phyloP scores from a whole-genome alignment of 2,888 invertebrate genomes.

The Drosophila antonietae region DNA sequence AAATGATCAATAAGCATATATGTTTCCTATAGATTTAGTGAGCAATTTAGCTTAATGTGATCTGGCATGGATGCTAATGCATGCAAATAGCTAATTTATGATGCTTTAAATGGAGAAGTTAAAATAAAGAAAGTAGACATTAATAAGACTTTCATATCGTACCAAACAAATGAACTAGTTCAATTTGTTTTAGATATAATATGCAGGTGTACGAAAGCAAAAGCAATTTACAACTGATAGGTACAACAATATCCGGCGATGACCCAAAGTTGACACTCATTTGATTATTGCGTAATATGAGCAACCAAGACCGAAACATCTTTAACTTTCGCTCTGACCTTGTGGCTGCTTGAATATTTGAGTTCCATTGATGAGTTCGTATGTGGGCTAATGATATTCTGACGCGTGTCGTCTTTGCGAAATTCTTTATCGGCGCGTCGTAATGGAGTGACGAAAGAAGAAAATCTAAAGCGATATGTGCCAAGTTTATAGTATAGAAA shows the following conservation, averaged over 20 bases:
- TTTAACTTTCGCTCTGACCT: conserved; percentile 56
- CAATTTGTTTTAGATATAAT: neutral
- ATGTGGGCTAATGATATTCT: conserved; percentile 44
- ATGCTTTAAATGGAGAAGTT: neutral
- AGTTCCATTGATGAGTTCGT: conserved; percentile 1
- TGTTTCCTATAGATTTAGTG: neutral
- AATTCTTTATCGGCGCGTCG: neutral
- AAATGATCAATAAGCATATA: neutral
- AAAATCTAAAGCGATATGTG: conserved; percentile 12
- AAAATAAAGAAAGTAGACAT: neutral
- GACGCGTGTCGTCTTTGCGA: conserved; percentile 28
- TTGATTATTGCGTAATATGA: conserved; percentile 33
- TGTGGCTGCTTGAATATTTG: conserved; percentile 21
- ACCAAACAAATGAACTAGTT: neutral
- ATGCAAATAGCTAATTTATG: neutral
- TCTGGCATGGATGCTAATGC: neutral
- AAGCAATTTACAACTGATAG: neutral
- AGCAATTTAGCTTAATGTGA: neutral
- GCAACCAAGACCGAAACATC: conserved; percentile 24
- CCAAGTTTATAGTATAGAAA: conserved; percentile 37
- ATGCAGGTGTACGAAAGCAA: neutral
- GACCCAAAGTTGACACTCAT: neutral
- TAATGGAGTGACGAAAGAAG: conserved; percentile 27
- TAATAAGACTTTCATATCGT: neutral
- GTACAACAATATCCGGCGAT: neutral